Evolutionary conservation across 1,140 invertebrate genomes (phyloP).

Genomic region (Apis florea): DNA sequence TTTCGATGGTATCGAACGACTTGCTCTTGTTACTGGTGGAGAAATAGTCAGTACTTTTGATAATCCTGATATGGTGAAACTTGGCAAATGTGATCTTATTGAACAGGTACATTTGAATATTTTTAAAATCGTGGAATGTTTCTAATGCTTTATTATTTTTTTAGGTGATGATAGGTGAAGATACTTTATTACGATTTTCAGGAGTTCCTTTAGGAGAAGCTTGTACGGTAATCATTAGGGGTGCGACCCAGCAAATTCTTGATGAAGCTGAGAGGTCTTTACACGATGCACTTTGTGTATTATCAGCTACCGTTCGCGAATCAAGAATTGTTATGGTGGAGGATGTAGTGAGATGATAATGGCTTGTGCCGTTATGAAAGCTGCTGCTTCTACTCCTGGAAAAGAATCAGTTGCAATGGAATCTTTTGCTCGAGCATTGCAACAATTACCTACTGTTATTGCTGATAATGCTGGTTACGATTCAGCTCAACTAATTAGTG

Average conservation of each 20-base stretch:
- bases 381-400: slow-evolving; percentile 94
- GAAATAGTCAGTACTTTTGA: slow-evolving; percentile 99
- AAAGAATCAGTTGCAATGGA: slow-evolving; percentile 99
- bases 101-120: slow-evolving; percentile 87
- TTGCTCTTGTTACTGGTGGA: slow-evolving; percentile 98
- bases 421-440: slow-evolving; percentile 93
- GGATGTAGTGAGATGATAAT: slow-evolving; percentile 98
- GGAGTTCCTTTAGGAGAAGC: slow-evolving; percentile 97
- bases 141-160: slow-evolving; percentile 31
- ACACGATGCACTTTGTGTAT: slow-evolving; percentile 98
- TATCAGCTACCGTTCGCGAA: slow-evolving; percentile 97
- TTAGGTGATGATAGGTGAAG: slow-evolving; percentile 98
- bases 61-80: slow-evolving; percentile 93
- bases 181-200: slow-evolving; percentile 96
- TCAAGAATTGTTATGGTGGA: slow-evolving; percentile 95
- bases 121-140: neutral
- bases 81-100: slow-evolving; percentile 97
- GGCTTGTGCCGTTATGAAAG: slow-evolving; percentile 93
- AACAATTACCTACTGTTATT: slow-evolving; percentile 95
- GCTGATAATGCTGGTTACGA: slow-evolving; percentile 99
- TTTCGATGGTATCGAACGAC: slow-evolving; percentile 98
- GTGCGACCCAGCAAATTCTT: slow-evolving; percentile 99
- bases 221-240: slow-evolving; percentile 97
- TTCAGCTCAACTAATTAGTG: slow-evolving; percentile 95
- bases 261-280: slow-evolving; percentile 99